These are phyloP conservation scores for Euura saliciscinereae DNA, from an alignment of 1,140 invertebrate species.

Conservation along the genomic window DNA sequence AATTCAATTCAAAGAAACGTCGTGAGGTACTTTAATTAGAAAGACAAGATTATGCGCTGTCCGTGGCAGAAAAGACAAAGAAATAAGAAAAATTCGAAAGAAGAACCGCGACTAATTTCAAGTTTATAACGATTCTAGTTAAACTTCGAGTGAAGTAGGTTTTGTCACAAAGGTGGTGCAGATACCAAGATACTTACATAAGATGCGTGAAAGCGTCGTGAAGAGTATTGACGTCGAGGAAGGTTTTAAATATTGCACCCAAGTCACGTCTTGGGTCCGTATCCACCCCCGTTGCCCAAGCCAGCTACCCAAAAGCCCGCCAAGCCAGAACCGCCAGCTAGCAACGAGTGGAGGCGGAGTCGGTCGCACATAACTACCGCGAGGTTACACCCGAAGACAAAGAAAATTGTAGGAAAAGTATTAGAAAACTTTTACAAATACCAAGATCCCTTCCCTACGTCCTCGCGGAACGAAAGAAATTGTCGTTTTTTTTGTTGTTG, in stretches of 20 bases:
- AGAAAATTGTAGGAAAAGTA: not conserved
- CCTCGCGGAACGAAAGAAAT: too few relatives aligned
- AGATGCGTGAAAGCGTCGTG: conserved; percentile 1
- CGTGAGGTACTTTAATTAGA: too few relatives aligned
- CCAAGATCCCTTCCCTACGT: too few relatives aligned
- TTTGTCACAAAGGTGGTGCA: not conserved
- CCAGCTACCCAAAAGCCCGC: not conserved
- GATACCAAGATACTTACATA: not conserved
- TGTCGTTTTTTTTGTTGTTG: too few relatives aligned
- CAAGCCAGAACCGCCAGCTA: not conserved
- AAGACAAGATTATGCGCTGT: too few relatives aligned
- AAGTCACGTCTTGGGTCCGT: conserved; percentile 3
- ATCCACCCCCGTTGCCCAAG: conserved; percentile 4
- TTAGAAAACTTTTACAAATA: not conserved
- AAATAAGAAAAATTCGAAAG: too few relatives aligned
- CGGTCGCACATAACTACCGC: conserved; percentile 1
- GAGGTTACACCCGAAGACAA: not conserved
- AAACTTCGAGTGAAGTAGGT: too few relatives aligned
- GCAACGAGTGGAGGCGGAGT: not conserved
- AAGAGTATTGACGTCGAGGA: conserved; percentile 1
- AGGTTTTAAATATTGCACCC: conserved; percentile 4
- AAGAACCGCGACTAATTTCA: too few relatives aligned
- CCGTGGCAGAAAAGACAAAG: too few relatives aligned
- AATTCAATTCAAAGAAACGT: too few relatives aligned
- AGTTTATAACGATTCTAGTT: too few relatives aligned